Percentiles rank a stretch among this genome's conserved stretches.
These are phyloP conservation scores for Furcula furcula DNA, from an alignment of 2,888 invertebrate species.

Conservation along the genomic window DNA sequence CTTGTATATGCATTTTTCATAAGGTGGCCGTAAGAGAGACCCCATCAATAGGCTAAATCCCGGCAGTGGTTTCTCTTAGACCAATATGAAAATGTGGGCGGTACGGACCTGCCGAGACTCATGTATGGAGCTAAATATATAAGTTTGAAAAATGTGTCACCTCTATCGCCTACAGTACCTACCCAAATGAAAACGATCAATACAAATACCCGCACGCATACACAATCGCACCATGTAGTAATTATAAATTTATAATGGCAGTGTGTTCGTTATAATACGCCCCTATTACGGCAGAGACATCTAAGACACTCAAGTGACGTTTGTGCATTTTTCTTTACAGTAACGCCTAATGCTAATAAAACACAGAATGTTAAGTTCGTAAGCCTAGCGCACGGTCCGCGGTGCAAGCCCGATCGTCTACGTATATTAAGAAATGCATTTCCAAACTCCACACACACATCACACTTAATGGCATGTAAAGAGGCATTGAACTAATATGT, in stretches of 20 bases:
- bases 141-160: slow-evolving; percentile 43
- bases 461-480: slow-evolving; percentile 71
- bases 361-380: slow-evolving; percentile 45
- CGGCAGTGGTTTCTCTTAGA: too few species aligned
- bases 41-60: too few species aligned
- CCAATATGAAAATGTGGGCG: too few species aligned
- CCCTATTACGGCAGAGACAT: slow-evolving; percentile 43
- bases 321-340: slow-evolving; percentile 68
- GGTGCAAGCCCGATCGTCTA: slow-evolving; percentile 72
- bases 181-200: slow-evolving; percentile 27
- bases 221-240: slow-evolving; percentile 54
- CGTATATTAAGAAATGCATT: slow-evolving; percentile 77
- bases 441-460: slow-evolving; percentile 68
- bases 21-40: too few species aligned
- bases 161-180: slow-evolving; percentile 36
- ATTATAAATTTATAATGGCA: slow-evolving; percentile 69
- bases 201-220: slow-evolving; percentile 51
- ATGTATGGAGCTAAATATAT: too few species aligned
- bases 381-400: slow-evolving; percentile 71
- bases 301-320: slow-evolving; percentile 69
- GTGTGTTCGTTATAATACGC: slow-evolving; percentile 67
- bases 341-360: slow-evolving; percentile 65
- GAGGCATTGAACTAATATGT: too few species aligned
- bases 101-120: too few species aligned
- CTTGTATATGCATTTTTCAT: too few species aligned